Evolutionary conservation across 2,888 invertebrate species (phyloP).

Genomic region (Malthinus seriepunctatus): DNA sequence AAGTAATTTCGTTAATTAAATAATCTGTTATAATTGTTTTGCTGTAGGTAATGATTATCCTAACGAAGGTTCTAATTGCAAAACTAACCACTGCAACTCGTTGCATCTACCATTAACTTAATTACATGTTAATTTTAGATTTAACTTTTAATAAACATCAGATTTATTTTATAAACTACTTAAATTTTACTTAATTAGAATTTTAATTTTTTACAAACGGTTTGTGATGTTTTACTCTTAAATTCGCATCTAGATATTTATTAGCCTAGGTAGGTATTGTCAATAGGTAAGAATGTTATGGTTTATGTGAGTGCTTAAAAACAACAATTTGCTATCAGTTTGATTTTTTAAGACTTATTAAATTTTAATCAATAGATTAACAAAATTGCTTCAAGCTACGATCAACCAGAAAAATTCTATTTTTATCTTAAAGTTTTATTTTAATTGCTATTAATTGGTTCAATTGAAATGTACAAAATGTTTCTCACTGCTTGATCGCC

Average conservation of each 20-base stretch:
- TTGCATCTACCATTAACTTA: slow-evolving; percentile 22
- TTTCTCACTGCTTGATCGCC: neutral
- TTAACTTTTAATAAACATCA: slow-evolving; percentile 10
- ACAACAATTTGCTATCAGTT: neutral
- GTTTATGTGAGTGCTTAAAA: neutral
- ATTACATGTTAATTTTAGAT: slow-evolving; percentile 20
- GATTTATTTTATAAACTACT: neutral
- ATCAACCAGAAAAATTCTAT: neutral
- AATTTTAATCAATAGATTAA: too few species aligned
- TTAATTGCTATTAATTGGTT: neutral
- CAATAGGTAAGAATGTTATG: neutral
- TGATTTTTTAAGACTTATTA: neutral
- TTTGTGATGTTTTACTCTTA: neutral
- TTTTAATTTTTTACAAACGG: neutral
- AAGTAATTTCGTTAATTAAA: slow-evolving; percentile 19
- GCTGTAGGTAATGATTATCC: slow-evolving; percentile 32
- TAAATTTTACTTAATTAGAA: neutral
- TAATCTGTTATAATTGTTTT: slow-evolving; percentile 25
- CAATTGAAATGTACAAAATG: neutral
- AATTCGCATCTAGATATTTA: too few species aligned
- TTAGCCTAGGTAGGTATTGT: too few species aligned
- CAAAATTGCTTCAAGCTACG: neutral
- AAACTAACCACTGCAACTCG: slow-evolving; percentile 23
- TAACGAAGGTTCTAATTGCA: slow-evolving; percentile 29
- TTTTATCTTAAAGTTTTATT: neutral